Conservation (phyloP, 2,888 invertebrate genomes). For the Ctena decussata region DNA sequence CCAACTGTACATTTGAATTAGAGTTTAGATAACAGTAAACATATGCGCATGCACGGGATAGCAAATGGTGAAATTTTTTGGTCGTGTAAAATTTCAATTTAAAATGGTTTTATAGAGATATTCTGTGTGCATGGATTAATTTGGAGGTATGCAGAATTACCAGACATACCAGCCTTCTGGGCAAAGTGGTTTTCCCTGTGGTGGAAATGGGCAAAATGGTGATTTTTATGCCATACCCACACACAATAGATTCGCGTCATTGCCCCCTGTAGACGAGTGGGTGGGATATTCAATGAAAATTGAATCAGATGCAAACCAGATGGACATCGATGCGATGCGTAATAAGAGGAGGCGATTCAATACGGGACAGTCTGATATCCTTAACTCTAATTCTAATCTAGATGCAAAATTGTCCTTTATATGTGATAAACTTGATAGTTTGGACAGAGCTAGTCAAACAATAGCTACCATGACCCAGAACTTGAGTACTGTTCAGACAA, state of each 20-base stretch:
- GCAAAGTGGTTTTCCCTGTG: background rate
- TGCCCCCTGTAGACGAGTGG: background rate
- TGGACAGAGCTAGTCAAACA: background rate
- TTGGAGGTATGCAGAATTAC: background rate
- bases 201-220: background rate
- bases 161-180: background rate
- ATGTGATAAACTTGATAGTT: background rate
- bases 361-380: background rate
- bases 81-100: too few relatives aligned
- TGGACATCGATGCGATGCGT: background rate
- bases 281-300: background rate
- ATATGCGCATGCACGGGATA: too few relatives aligned
- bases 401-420: background rate
- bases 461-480: background rate
- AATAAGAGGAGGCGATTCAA: background rate
- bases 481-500: background rate
- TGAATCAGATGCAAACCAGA: background rate
- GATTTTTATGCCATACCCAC: background rate
- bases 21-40: too few relatives aligned
- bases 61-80: too few relatives aligned
- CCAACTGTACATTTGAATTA: too few relatives aligned
- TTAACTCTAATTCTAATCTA: background rate
- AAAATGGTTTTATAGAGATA: too few relatives aligned
- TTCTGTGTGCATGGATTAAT: too few relatives aligned
- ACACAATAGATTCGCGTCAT: conserved; percentile 2